A percentile compares a stretch with the other conserved stretches of the same genome.
Conservation (phyloP, 2,113 vertebrate species). For the Siphamia tubifer region DNA sequence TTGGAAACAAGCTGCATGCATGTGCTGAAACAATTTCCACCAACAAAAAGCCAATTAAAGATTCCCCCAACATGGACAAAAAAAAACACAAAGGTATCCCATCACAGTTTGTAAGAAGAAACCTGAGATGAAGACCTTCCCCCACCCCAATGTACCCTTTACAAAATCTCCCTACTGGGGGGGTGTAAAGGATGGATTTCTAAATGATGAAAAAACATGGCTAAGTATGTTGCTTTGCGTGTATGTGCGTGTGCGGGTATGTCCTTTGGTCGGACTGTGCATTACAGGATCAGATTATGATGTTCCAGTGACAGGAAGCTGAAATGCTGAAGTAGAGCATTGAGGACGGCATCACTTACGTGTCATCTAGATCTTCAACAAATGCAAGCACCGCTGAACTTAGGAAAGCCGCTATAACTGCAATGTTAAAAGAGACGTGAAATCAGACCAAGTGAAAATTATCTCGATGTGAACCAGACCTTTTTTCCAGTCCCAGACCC, state of each 20-base stretch:
- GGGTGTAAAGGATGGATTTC: no score
- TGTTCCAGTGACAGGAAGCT: conserved; percentile 9
- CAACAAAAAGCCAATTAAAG: not conserved
- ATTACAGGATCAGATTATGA: not conserved
- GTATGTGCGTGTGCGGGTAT: not conserved
- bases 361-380: conserved; percentile 94
- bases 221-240: no score
- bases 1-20: not conserved
- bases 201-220: not conserved
- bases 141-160: no score
- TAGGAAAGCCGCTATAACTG: conserved; percentile 72
- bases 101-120: not conserved
- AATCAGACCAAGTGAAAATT: not conserved
- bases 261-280: not conserved
- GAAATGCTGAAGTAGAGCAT: not conserved
- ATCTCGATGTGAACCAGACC: not conserved
- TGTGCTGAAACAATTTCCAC: not conserved
- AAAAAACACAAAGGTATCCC: conserved; percentile 1
- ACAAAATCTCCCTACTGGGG: no score
- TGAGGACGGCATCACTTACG: conserved; percentile 84
- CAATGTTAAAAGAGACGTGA: conserved; percentile 2
- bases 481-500: not conserved
- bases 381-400: conserved; percentile 77
- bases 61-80: not conserved
- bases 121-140: not conserved